Percentiles rank a stretch among this genome's conserved stretches.
Conservation (phyloP, 2,797 vertebrate species). For the Rhabdophis nuchalis region DNA sequence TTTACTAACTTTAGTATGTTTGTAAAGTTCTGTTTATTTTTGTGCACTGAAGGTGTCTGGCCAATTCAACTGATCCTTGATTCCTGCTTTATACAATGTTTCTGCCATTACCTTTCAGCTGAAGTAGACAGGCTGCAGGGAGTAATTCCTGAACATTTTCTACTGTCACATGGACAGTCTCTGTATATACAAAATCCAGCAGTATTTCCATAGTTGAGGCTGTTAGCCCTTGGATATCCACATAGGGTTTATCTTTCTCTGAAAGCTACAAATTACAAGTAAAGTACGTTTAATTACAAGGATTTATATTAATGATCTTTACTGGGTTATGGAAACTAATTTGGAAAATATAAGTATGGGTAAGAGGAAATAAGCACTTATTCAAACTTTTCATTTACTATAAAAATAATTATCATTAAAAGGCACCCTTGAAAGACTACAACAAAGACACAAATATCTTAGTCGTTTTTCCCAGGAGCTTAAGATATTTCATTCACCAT, state of each 20-base stretch:
- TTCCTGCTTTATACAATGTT: conserved; percentile 1
- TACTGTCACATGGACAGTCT: conserved; percentile 95
- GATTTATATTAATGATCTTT: background rate
- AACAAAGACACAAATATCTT: background rate
- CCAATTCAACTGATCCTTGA: background rate
- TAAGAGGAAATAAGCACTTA: background rate
- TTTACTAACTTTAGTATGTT: background rate
- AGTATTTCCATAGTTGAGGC: conserved; percentile 97
- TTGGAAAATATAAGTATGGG: background rate
- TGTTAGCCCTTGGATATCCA: conserved; percentile 95
- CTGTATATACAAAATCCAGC: conserved; percentile 96
- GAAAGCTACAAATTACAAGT: conserved; percentile 77
- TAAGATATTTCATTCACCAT: background rate
- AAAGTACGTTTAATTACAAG: conserved; percentile 34
- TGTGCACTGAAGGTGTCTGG: background rate
- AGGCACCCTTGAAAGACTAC: background rate
- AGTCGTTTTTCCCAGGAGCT: background rate
- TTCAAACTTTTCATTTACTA: background rate
- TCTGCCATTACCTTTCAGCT: conserved; percentile 87
- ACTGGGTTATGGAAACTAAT: background rate
- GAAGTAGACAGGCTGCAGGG: conserved; percentile 92
- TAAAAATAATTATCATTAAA: background rate
- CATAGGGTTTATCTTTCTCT: conserved; percentile 95
- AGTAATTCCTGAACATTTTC: conserved; percentile 97
- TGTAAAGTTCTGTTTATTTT: background rate